These are phyloP conservation scores for Psittacula echo DNA, from an alignment of 2,797 vertebrate genomes.

Conservation along the genomic window DNA sequence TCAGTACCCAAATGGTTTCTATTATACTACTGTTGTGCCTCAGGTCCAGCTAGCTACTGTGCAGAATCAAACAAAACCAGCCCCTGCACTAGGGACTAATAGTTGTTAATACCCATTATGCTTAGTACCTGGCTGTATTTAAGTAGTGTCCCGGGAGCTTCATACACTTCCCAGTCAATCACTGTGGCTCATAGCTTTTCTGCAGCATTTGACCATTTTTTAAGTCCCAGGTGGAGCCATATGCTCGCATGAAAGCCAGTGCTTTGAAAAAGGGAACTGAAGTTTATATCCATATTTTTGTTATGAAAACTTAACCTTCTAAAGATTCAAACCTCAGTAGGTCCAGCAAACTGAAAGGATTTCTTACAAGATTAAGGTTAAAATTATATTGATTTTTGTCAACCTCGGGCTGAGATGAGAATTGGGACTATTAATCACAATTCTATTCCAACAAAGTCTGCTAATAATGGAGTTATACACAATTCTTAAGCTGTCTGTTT, in stretches of 20 bases:
- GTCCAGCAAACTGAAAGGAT: not conserved
- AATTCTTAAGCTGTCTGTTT: not conserved
- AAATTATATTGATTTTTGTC: not conserved
- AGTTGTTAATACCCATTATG: not conserved
- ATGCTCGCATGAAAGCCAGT: not conserved
- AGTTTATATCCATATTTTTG: not conserved
- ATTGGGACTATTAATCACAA: not conserved
- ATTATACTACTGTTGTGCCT: not conserved
- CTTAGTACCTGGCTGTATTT: not conserved
- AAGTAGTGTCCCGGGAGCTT: not conserved
- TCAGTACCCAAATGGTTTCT: constrained; percentile 10
- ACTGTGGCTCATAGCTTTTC: not conserved
- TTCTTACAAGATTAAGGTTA: not conserved
- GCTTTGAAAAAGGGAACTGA: not conserved
- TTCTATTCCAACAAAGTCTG: not conserved
- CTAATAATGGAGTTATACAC: not conserved
- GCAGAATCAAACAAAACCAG: not conserved
- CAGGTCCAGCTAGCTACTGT: not conserved
- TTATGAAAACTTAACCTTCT: not conserved
- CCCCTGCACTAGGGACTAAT: not conserved
- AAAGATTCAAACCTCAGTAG: not conserved
- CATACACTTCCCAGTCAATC: not conserved
- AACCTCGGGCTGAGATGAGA: not conserved
- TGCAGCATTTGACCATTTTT: not conserved
- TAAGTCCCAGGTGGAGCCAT: not conserved